Percentiles rank a stretch among this genome's conserved stretches.
Evolutionary conservation across 1,140 invertebrate species (phyloP).

Genomic region (Musca vetustissima): DNA sequence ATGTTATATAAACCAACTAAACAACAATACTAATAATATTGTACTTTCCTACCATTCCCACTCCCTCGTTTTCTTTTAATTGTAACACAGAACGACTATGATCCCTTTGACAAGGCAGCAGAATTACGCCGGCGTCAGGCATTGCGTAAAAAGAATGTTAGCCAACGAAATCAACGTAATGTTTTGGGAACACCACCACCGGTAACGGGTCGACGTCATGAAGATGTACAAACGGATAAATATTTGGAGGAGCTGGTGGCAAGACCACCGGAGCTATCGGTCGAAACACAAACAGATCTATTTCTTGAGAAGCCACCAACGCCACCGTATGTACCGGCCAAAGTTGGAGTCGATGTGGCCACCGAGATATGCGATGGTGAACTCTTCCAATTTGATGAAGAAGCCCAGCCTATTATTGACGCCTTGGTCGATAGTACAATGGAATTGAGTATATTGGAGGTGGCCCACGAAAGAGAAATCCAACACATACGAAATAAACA

Average conservation of each 20-base stretch:
- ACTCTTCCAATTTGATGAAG: slow-evolving; percentile 87
- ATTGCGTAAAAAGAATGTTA: slow-evolving; percentile 55
- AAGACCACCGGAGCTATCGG: slow-evolving; percentile 71
- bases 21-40: slow-evolving; percentile 1
- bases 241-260: slow-evolving; percentile 82
- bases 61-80: background rate
- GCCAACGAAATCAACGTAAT: slow-evolving; percentile 54
- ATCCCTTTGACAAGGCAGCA: slow-evolving; percentile 54
- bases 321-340: slow-evolving; percentile 74
- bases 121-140: slow-evolving; percentile 60
- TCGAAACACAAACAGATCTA: slow-evolving; percentile 82
- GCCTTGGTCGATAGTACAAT: slow-evolving; percentile 84
- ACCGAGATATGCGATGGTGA: slow-evolving; percentile 89
- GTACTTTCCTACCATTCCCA: background rate
- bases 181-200: slow-evolving; percentile 69
- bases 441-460: slow-evolving; percentile 83
- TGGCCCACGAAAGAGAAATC: slow-evolving; percentile 77
- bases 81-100: slow-evolving; percentile 41
- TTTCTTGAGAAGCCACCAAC: slow-evolving; percentile 76
- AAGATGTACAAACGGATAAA: slow-evolving; percentile 82
- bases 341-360: slow-evolving; percentile 73
- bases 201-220: slow-evolving; percentile 76
- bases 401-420: slow-evolving; percentile 85
- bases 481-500: slow-evolving; percentile 74
- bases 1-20: background rate